Percentiles rank a stretch among this genome's conserved stretches.
phyloP scores from a whole-genome alignment of 2,888 invertebrate species.

The Eilema caniola region DNA sequence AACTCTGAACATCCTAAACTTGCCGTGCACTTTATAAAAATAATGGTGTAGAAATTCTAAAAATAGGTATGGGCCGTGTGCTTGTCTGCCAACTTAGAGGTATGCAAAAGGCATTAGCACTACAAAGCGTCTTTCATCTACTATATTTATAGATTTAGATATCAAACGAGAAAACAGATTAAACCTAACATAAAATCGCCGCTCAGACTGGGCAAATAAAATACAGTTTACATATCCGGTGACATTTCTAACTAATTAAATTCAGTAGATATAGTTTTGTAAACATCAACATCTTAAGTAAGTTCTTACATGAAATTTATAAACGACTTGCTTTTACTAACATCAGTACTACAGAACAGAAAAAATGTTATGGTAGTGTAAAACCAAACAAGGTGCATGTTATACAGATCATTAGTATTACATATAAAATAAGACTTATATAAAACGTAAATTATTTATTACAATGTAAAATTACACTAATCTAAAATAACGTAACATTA shows the following conservation, averaged over 20 bases:
- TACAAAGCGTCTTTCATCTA: background rate
- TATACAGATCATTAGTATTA: background rate
- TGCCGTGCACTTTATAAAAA: background rate
- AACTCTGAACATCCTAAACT: background rate
- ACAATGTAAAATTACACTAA: constrained; percentile 8
- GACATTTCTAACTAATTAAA: background rate
- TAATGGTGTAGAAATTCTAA: too few relatives aligned
- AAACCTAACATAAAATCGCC: background rate
- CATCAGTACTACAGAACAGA: background rate
- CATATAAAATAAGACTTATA: background rate
- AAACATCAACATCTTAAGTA: background rate
- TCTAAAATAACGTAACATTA: constrained; percentile 7
- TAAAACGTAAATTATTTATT: constrained; percentile 11
- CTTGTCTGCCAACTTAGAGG: too few relatives aligned
- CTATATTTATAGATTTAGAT: background rate
- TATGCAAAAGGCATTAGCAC: background rate
- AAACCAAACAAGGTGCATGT: background rate
- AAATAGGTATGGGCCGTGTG: too few relatives aligned
- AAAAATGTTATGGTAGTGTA: background rate
- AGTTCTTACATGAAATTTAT: background rate
- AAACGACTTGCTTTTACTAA: background rate
- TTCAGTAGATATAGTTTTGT: background rate
- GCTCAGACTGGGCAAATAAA: constrained; percentile 16
- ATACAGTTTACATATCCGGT: constrained; percentile 12
- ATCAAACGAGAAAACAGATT: background rate